Evolutionary conservation across 1,140 invertebrate genomes (phyloP), one percentile per base, ranked within the genome.

Genomic region (Drosophila mayri): DNA sequence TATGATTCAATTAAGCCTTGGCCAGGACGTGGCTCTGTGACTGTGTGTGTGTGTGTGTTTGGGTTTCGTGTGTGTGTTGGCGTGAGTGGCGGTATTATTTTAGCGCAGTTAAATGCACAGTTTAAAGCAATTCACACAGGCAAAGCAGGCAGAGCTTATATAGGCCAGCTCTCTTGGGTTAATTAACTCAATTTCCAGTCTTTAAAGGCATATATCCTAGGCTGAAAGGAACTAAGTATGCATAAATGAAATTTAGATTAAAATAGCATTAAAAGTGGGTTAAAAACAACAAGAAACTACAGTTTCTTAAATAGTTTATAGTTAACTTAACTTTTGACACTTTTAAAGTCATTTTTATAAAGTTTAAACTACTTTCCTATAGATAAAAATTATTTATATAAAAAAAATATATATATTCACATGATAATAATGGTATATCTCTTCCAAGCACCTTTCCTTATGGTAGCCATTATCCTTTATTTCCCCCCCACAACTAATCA

Each of bases 1-100:
- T 77, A 66, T 83, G 76, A 83, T 87, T 87, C 78, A 88, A 87
- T 88, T 88, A 71, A 58, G 44, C 47, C 58, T 54, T 64, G 66
- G 65, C 57, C 43, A 77, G 41, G n/a, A 58, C 49, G 47, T 44
- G 62, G 37, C 35, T 49, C 22, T 64, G 28, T 65, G 35, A 50
- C 22, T 11, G 50, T 62, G 25, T 30, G 16, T 55, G 41, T 58
- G 18, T 43, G 44, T 40, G 20, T 64, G 35, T 71, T 40, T 43
- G 32, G 32, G 35, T 35, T 12, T 35, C 9, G 18, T 44, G 5
- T 49, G 30, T 59, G 30, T 28, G 47, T 22, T 28, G 40, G 35
- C 40, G 38, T 76, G 57, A 52, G 35, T 61, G 54, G 43, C 25
- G 35, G 44, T 63, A 54, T 64, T 78, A 71, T 59, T 71, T 64